These are phyloP conservation scores for Xiphydria camelus DNA, from an alignment of 2,888 invertebrate species.

Conservation along the genomic window DNA sequence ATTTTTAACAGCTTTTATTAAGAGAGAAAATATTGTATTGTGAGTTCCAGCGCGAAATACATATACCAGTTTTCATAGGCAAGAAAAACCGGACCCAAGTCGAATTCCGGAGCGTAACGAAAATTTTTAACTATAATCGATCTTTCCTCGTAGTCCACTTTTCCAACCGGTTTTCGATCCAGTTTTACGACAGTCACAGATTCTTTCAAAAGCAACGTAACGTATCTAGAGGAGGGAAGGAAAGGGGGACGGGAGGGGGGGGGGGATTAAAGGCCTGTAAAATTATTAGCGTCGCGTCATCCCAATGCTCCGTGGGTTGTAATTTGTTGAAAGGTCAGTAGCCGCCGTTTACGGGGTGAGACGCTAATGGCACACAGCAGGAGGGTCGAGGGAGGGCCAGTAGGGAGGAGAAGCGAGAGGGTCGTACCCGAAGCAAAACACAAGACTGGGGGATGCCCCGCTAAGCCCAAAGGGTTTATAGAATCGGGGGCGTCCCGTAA, in stretches of 20 bases:
- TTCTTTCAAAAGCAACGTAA: too few species aligned
- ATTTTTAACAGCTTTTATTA: too few species aligned
- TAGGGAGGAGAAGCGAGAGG: conserved; percentile 23
- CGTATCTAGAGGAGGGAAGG: not conserved
- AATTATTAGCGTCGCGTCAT: conserved; percentile 12
- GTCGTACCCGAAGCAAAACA: conserved; percentile 36
- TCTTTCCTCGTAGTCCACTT: too few species aligned
- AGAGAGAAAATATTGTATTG: too few species aligned
- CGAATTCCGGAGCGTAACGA: too few species aligned
- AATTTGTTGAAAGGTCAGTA: conserved; percentile 37
- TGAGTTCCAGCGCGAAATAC: too few species aligned
- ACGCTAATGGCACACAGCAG: conserved; percentile 38
- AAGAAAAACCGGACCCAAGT: too few species aligned
- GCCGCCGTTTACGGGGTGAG: conserved; percentile 31
- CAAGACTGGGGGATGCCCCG: conserved; percentile 44
- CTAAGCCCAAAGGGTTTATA: conserved; percentile 52
- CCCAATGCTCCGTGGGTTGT: conserved; percentile 6
- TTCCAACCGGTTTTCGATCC: too few species aligned
- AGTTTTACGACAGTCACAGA: too few species aligned
- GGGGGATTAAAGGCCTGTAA: conserved; percentile 16
- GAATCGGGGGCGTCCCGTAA: conserved; percentile 47
- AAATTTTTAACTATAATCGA: too few species aligned
- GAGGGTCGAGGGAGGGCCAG: conserved; percentile 34
- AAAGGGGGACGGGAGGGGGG: conserved; percentile 10
- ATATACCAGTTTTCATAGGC: too few species aligned